Conservation (phyloP, 2,113 vertebrate species). For the Campylorhamphus procurvoides region DNA sequence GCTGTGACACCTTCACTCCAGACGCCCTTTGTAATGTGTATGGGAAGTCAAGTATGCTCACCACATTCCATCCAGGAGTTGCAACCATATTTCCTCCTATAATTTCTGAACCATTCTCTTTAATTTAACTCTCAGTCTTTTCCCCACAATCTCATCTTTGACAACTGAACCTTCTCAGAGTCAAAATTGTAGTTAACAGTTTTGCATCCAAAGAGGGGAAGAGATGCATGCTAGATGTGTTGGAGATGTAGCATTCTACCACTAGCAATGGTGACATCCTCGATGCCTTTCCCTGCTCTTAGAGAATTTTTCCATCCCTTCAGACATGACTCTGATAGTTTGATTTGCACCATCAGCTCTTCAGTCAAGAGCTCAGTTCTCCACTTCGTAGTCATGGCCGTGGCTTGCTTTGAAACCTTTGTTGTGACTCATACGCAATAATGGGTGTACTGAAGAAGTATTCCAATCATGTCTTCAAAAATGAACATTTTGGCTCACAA, state of each 20-base stretch:
- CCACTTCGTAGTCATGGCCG: rapidly evolving
- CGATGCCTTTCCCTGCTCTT: not conserved
- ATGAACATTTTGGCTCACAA: not conserved
- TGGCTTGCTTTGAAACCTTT: not conserved
- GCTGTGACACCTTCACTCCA: not conserved
- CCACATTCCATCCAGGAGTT: not conserved
- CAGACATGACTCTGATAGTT: not conserved
- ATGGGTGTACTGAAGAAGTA: not conserved
- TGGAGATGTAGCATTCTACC: not conserved
- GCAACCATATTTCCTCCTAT: not conserved
- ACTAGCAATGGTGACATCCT: not conserved
- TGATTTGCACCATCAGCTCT: not conserved
- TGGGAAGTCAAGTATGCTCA: not conserved
- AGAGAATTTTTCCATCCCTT: not conserved
- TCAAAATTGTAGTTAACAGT: not conserved
- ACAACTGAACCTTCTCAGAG: not conserved
- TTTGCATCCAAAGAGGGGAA: not conserved
- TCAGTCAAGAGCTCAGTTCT: not conserved
- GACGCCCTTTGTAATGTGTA: not conserved
- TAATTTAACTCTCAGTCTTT: not conserved
- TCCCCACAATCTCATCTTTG: not conserved
- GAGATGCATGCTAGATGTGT: not conserved
- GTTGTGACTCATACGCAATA: not conserved
- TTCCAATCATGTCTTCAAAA: not conserved
- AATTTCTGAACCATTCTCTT: not conserved